Evolutionary conservation across 1,140 invertebrate species (phyloP), one percentile per base, ranked within the genome.

Genomic region (Palaemon carinicauda): DNA sequence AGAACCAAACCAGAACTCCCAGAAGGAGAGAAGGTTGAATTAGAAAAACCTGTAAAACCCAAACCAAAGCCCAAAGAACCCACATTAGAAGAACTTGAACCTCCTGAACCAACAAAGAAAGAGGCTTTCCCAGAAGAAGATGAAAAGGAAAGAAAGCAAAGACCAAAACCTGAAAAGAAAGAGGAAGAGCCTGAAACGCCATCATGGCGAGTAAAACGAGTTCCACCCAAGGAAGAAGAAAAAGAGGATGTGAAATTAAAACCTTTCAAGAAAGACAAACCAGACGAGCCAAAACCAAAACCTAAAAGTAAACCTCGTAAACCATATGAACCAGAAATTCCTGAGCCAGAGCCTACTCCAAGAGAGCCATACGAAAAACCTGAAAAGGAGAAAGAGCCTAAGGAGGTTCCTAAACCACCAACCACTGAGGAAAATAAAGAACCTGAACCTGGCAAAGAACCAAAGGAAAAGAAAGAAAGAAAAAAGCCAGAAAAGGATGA

Each of bases 321-420:
- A 54, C 84, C 84, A 24, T 80, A 86, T 33, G 77, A 86, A 33
- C 84, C 84, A 54, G 84, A 86, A 29, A 73, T 86, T 73, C 84
- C 84, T 4, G 84, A 86, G 41, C 77, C 77, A 4, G 84, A 73
- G 31, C 80, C 29, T 50, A 31, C 84, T 74, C 77, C 77, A 53
- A 69, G 52, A 41, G 84, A 80, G n/a, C 77, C 78, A n/a, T 80
- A 79, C 24, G 41, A 24, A 41, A 86, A 80, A 21, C 84, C 60
- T 12, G 77, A 75, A 56, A 88, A 41, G n/a, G 88, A 75, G 52
- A 88, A 41, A 87, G 91, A 91, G 31, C 56, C 80, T 21, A 51
- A 74, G n/a, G 84, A 54, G 15, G 54, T 56, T 27, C 31, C 74
- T 80, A 56, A 73, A 33, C 27, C 54, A 50, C 27, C 53, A 1